Evolutionary conservation across 1,140 invertebrate genomes (phyloP).

Genomic region (Platorchestia sp.): DNA sequence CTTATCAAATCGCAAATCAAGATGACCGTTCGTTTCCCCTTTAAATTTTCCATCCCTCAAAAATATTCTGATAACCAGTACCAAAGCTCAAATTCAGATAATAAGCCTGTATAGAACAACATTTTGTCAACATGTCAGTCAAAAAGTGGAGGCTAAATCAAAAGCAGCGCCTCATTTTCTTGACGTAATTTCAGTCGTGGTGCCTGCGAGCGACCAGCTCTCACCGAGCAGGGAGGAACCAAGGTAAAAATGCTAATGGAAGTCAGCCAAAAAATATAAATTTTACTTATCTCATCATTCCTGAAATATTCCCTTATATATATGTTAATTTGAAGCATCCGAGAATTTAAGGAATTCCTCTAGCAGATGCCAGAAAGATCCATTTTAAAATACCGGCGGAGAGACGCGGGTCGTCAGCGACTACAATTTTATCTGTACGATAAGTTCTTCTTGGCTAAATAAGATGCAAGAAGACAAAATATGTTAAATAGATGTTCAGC

Average conservation of each 20-base stretch:
- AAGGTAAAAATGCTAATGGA: conserved; percentile 46
- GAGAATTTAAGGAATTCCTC: not conserved
- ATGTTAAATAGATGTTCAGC: not conserved
- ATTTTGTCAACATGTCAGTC: not conserved
- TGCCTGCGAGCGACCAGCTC: not conserved
- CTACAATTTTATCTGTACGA: not conserved
- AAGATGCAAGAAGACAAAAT: not conserved
- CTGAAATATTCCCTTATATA: conserved; percentile 53
- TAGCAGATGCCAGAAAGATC: not conserved
- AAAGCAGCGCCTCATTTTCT: not conserved
- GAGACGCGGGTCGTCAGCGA: not conserved
- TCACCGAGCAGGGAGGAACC: not conserved
- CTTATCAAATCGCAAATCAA: no score
- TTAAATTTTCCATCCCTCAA: no score
- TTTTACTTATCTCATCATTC: conserved; percentile 44
- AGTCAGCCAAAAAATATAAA: not conserved
- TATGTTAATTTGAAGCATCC: conserved; percentile 43
- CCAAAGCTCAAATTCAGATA: not conserved
- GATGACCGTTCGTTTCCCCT: no score
- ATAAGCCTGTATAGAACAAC: not conserved
- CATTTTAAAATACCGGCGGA: not conserved
- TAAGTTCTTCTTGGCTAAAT: not conserved
- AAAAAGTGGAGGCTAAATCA: not conserved
- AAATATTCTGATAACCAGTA: no score
- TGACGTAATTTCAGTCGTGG: not conserved